phyloP scores from a whole-genome alignment of 2,113 vertebrate genomes.

The Psilopogon haemacephalus region DNA sequence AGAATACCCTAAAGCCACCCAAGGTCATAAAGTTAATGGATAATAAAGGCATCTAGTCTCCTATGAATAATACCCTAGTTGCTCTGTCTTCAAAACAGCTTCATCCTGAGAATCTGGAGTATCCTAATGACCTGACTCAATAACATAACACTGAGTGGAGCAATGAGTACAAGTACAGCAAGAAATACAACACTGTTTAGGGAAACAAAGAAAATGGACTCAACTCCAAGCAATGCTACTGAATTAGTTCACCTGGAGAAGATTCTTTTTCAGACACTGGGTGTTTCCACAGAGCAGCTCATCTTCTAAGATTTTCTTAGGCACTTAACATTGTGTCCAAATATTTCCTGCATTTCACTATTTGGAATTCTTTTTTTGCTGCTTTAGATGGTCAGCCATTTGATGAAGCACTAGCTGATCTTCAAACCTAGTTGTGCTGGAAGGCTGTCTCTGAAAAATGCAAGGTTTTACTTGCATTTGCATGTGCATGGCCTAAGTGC shows the following conservation, averaged over 20 bases:
- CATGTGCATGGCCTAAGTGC: not conserved
- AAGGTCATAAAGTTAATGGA: slow-evolving; percentile 56
- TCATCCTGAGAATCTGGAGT: not conserved
- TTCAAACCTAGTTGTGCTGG: not conserved
- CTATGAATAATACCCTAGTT: not conserved
- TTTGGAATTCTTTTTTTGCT: not conserved
- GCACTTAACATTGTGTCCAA: not conserved
- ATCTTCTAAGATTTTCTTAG: not conserved
- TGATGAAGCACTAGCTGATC: not conserved
- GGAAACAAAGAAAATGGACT: not conserved
- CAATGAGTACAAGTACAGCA: not conserved
- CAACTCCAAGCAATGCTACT: not conserved
- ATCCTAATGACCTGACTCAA: not conserved
- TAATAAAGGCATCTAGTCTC: slow-evolving; percentile 13
- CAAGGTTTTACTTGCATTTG: not conserved
- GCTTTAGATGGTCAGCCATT: not conserved
- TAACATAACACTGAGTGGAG: not conserved
- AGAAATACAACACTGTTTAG: not conserved
- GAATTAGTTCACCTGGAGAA: not conserved
- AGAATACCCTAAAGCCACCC: slow-evolving; percentile 24
- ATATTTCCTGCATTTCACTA: not conserved
- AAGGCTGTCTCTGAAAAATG: not conserved
- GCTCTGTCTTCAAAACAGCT: not conserved
- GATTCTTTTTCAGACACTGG: not conserved
- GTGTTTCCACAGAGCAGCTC: not conserved